Percentiles rank a stretch among this genome's conserved stretches.
phyloP scores from a whole-genome alignment of 2,888 invertebrate genomes.

The Eledona agricola region DNA sequence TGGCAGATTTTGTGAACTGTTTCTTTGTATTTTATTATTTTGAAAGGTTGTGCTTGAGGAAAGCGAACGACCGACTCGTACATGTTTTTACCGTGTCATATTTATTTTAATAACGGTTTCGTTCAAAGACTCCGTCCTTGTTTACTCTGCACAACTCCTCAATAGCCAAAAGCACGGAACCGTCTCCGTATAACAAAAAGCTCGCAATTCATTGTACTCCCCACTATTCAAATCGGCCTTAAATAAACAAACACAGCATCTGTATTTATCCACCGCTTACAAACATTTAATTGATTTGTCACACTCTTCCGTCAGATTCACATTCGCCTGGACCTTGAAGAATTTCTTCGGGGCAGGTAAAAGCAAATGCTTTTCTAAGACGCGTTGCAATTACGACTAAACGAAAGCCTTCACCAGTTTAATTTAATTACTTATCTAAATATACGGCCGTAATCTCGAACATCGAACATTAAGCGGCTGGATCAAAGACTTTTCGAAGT shows the following conservation, averaged over 20 bases:
- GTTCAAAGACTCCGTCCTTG: no score
- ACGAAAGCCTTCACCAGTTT: slow-evolving; percentile 9
- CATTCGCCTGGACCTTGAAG: slow-evolving; percentile 7
- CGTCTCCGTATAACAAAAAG: no score
- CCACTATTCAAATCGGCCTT: slow-evolving; percentile 18
- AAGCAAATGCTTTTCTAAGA: slow-evolving; percentile 3
- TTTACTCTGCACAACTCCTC: no score
- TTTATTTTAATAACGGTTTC: no score
- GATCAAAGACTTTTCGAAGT: slow-evolving; percentile 36
- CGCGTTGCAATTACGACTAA: slow-evolving; percentile 12
- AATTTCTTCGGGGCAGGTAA: slow-evolving; percentile 21
- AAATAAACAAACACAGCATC: slow-evolving; percentile 34
- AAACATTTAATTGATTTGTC: slow-evolving; percentile 38
- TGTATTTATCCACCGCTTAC: slow-evolving; percentile 26
- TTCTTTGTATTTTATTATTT: no score
- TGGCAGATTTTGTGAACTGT: no score
- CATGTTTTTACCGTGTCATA: no score
- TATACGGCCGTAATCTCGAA: slow-evolving; percentile 14
- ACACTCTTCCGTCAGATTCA: slow-evolving; percentile 9
- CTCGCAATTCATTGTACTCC: slow-evolving; percentile 13
- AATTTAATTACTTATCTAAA: slow-evolving; percentile 26
- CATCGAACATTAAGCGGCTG: slow-evolving; percentile 24
- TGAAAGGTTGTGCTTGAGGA: no score
- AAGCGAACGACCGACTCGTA: no score
- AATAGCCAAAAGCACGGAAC: no score